These are phyloP conservation scores for Sipha maydis DNA, from an alignment of 2,888 invertebrate genomes.

Conservation along the genomic window DNA sequence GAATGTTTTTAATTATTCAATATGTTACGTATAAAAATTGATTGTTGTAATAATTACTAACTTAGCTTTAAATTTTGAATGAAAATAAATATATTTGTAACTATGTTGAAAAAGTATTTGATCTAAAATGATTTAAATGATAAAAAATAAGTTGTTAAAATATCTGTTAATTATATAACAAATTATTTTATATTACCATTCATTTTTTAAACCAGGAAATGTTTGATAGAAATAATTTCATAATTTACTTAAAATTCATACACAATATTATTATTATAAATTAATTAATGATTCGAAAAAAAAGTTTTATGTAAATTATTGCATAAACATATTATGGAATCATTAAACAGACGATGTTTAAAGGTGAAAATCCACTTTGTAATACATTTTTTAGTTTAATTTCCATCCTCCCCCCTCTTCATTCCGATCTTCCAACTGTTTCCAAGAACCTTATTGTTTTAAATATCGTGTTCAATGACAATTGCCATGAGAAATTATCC, in stretches of 20 bases:
- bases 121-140: not conserved
- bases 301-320: not conserved
- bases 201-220: no score
- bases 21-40: not conserved
- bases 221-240: no score
- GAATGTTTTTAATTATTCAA: not conserved
- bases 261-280: not conserved
- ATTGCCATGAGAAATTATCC: slow-evolving; percentile 8
- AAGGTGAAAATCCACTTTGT: not conserved
- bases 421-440: not conserved
- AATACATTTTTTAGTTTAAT: not conserved
- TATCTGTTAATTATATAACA: no score
- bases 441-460: not conserved
- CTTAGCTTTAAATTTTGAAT: not conserved
- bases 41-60: not conserved
- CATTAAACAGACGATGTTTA: not conserved
- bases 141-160: no score
- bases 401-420: not conserved
- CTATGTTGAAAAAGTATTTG: not conserved
- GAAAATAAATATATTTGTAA: not conserved
- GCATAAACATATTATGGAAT: not conserved
- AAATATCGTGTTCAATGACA: slow-evolving; percentile 11
- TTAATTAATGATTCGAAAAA: not conserved
- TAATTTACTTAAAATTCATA: no score
- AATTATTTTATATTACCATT: no score